phyloP scores from a whole-genome alignment of 1,140 invertebrate species.

The Dufourea novaeangliae region DNA sequence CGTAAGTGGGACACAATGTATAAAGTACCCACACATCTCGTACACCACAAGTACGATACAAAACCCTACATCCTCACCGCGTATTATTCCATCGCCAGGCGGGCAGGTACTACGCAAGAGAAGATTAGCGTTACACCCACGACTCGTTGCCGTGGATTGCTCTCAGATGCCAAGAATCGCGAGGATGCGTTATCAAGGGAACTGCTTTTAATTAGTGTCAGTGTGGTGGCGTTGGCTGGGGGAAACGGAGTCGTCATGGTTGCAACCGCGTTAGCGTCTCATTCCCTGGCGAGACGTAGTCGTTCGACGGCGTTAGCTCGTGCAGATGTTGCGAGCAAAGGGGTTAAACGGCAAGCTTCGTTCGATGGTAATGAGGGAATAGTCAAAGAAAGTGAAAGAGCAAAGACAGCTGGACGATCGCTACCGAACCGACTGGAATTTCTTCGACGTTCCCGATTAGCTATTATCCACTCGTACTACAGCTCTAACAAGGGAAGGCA shows the following conservation, averaged over 20 bases:
- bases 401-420: neutral
- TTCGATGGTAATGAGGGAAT: slow-evolving; percentile 14
- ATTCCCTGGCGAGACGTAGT: neutral
- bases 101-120: neutral
- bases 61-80: neutral
- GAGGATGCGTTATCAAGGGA: slow-evolving; percentile 18
- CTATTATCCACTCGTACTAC: slow-evolving; percentile 27
- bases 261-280: neutral
- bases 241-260: neutral
- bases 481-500: no score
- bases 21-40: no score
- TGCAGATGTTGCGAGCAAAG: neutral
- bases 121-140: neutral
- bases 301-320: neutral
- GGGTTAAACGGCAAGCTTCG: slow-evolving; percentile 22
- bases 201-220: slow-evolving; percentile 14
- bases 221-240: neutral
- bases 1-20: no score
- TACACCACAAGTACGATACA: no score
- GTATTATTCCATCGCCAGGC: neutral
- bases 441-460: neutral
- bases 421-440: neutral
- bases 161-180: neutral
- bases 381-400: slow-evolving; percentile 20
- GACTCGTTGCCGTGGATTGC: neutral